Evolutionary conservation across 2,113 vertebrate genomes (phyloP), one percentile per base, ranked within the genome.

Genomic region (Zapornia atra): DNA sequence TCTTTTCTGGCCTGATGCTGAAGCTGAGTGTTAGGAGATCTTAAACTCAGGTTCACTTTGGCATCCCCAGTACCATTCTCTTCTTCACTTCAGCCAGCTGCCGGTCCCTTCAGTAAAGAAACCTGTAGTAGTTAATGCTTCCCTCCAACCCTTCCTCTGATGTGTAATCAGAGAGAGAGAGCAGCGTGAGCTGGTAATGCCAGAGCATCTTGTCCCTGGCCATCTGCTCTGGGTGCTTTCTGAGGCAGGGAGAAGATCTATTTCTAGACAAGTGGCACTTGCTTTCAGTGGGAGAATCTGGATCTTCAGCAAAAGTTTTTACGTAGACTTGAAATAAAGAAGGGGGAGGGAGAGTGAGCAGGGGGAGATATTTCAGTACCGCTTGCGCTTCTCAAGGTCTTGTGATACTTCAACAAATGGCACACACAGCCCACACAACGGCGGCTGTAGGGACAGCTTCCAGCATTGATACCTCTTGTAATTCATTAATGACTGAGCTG

Each of bases 271-370:
- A 85, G 69, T 36, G 53, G 40, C 61, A 26, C 88, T 88, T 82
- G 42, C 22, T 91, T 95, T 94, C 86, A 82, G 83, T 89, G 69
- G 90, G 94, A 96, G 91, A 92, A 92, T 92, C 34, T 92, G 90
- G 53, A 84, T 88, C 61, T 82, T 84, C 50, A 93, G 88, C 34
- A 59, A 70, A 89, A 89, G 50, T 15, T 86, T 94, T 95, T 89
- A 82, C 53, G 51, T 31, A 91, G 81, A 56, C 61, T 81, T 82
- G 56, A 84, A 76, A 57, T 91, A 82, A 95, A 77, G 57, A 86
- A 96, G 73, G 77, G 26, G 89, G 91, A 84, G 57, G 72, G 61
- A 86, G 33, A 2, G 4, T 46, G 60, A 92, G 57, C 78, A 44
- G 50, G 53, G 54, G 29, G 92, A 94, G 60, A 48, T 92, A 86